Evolutionary conservation across 2,113 vertebrate genomes (phyloP), one percentile per base, ranked within the genome.

Genomic region (Lampris megalopsis): DNA sequence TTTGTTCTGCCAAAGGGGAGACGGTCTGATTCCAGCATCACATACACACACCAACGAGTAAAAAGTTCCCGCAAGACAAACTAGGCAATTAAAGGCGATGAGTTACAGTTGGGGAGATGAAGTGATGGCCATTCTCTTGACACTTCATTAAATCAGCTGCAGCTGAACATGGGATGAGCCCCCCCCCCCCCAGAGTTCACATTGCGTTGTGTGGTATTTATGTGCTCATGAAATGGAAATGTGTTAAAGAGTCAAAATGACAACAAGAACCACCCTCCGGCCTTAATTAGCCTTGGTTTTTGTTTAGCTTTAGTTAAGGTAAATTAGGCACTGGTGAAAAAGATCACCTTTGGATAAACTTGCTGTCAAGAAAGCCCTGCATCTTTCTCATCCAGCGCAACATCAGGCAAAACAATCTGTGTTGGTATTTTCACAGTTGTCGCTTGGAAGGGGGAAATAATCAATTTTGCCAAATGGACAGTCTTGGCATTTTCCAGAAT

Each of bases 71-170:
- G 73, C 64, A 71, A 82, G 74, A 84, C 71, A 78, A 86, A 88
- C 63, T 54, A 68, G 68, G 68, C 84, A 87, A 84, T 91, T 85
- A 85, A 85, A 86, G 49, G 69, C 68, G 86, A 89, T 82, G 81
- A 76, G 66, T 62, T 85, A 64, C 82, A 90, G 82, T 77, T 66
- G 79, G 75, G 63, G 63, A 75, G 82, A 86, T 74, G 79, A 76
- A 82, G 79, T 77, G 78, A 88, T 84, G 83, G 79, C 72, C 54
- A 54, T 68, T 81, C 69, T 81, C 75, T 5, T 64, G 85, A 76
- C 75, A 74, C 77, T 53, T 83, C 57, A 75, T 83, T 84, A 71
- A 79, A 71, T 68, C 47, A 69, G 59, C 73, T 5, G 54, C 49
- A 82, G 76, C 60, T 24, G 62, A 74, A 68, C 63, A 67, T 77